Evolutionary conservation across 2,888 invertebrate species (phyloP), one percentile per base, ranked within the genome.

Genomic region (Melitaea athalia): DNA sequence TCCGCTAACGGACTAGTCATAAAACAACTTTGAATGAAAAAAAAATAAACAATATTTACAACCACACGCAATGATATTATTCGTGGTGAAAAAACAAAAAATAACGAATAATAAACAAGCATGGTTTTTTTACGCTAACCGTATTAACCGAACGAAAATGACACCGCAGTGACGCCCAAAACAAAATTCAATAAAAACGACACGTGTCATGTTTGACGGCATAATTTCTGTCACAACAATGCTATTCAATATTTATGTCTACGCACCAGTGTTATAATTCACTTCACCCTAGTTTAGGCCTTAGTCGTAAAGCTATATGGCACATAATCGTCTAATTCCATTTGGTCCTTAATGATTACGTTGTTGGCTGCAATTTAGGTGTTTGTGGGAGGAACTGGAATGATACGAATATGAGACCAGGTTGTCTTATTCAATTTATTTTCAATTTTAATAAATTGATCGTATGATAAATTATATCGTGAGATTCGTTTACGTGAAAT

Each of bases 241-340:
- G 69, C 69, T 75, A 74, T 76, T 80, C 80, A 81, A 81, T 81
- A 81, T 81, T 78, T 81, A 82, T 78, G 66, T 64, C 60, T 68
- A 69, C 61, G 69, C 62, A 64, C 63, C 31, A 55, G 45, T 42
- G 49, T 11, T 15, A 5, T 52, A 47, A 14, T 47, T 33, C 31
- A 49, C 43, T 31, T 38, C 24, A 59, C 17, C n/a, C 47, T 1
- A 60, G 61, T 49, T 42, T 68, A 24, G 6, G 31, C 68, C 64
- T 68, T 68, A 68, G 15, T 3, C 4, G 1, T 1, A 42, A 42
- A 1, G 5, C 0, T 0, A 15, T 57, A 57, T 11, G 57, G 15
- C 11, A 5, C 38, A 42, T 42, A 10, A 15, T 57, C 15, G 57
- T n/a, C 3, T 42, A 57, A 38, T 38, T 53, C 7, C 11, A 43